These are phyloP conservation scores for Melanotaenia pygmaea DNA, from an alignment of 2,797 vertebrate genomes.

Conservation along the genomic window DNA sequence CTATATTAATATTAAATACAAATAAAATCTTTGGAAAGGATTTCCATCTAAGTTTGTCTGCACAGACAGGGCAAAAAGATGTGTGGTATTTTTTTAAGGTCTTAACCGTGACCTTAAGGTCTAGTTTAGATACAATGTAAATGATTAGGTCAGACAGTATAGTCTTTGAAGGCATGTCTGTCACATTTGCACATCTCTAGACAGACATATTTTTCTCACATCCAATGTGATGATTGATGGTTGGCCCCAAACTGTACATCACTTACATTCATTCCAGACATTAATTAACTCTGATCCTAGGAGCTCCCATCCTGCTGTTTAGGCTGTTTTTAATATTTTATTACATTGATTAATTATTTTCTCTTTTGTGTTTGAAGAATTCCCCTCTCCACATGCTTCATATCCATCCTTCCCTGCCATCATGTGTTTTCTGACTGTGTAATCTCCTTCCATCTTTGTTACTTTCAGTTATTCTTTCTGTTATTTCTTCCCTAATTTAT, in stretches of 20 bases:
- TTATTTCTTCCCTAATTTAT: not conserved
- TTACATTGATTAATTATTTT: not conserved
- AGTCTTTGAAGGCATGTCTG: conserved; percentile 14
- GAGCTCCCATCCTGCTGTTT: not conserved
- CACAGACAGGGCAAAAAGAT: conserved; percentile 3
- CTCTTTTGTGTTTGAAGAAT: not conserved
- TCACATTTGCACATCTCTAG: conserved; percentile 12
- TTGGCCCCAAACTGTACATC: conserved; percentile 13
- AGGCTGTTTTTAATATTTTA: not conserved
- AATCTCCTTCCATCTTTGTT: not conserved
- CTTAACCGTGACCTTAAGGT: not conserved
- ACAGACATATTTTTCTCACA: conserved; percentile 19
- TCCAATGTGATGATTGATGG: conserved; percentile 22
- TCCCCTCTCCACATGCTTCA: not conserved
- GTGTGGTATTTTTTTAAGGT: not conserved
- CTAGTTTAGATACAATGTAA: conserved; percentile 1
- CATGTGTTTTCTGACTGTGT: not conserved
- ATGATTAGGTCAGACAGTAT: conserved; percentile 9
- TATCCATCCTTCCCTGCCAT: not conserved
- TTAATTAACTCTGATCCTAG: conserved; percentile 12
- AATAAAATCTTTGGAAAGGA: not conserved
- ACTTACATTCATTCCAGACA: conserved; percentile 14
- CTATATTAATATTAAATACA: not conserved
- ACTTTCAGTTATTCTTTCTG: not conserved
- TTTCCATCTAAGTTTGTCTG: not conserved